phyloP scores from a whole-genome alignment of 1,140 invertebrate species.

The Galleria mellonella region DNA sequence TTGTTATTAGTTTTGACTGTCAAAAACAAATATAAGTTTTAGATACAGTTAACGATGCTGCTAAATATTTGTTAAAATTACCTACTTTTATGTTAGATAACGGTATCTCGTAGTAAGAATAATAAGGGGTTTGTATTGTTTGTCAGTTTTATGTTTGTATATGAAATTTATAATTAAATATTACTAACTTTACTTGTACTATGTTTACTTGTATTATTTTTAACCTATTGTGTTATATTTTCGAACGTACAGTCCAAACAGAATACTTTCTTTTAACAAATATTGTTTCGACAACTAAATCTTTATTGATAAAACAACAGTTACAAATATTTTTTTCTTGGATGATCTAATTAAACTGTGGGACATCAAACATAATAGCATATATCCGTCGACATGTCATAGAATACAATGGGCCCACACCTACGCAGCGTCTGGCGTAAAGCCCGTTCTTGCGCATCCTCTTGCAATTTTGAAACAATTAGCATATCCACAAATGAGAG shows the following conservation, averaged over 20 bases:
- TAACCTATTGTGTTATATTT: too few species aligned
- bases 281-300: too few species aligned
- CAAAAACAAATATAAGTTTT: conserved; percentile 1
- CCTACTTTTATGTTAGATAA: conserved; percentile 2
- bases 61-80: too few species aligned
- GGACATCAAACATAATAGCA: conserved; percentile 20
- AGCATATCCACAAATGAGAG: conserved; percentile 43
- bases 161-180: too few species aligned
- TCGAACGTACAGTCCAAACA: too few species aligned
- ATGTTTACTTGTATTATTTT: too few species aligned
- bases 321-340: too few species aligned
- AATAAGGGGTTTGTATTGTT: not conserved
- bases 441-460: conserved; percentile 24
- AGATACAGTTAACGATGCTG: conserved; percentile 2
- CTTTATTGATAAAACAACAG: too few species aligned
- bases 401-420: conserved; percentile 47
- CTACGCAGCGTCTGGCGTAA: conserved; percentile 57
- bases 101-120: not conserved
- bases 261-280: too few species aligned
- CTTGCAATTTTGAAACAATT: conserved; percentile 53
- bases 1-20: conserved; percentile 6
- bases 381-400: conserved; percentile 29
- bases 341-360: conserved; percentile 35
- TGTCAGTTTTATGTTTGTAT: not conserved
- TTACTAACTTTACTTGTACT: too few species aligned